Base-by-base conservation (phyloP, 2,888 invertebrate genomes). In the Lamproptera curius region DNA sequence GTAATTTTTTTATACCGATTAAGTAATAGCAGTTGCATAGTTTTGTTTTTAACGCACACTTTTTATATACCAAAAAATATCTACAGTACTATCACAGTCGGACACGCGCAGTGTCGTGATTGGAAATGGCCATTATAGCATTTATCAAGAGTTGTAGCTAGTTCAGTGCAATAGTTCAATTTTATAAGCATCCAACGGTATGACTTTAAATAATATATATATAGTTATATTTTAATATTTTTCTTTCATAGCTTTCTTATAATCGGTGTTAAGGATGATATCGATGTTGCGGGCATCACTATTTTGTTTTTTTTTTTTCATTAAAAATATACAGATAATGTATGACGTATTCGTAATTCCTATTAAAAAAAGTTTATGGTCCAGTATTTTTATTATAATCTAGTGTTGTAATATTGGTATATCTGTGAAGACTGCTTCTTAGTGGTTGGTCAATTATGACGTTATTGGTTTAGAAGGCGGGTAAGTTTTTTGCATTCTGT, bases 331-430 rank as follows among this genome's bases (percentile, higher is more conserved):
- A 51, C 50, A 50, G 49, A 46, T 52, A 31, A 16, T 44, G 50
- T 51, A 47, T 52, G 47, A 50, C 42, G 44, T 57, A 62, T 63
- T 57, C 63, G 69, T 78, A 76, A 77, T 83, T 83, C 81, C 81
- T 83, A 84, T 75, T 74, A 78, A 79, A 78, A 73, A 71, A 80
- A 76, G 71, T 76, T 74, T 78, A 81, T 77, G 82, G 83, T 85
- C 84, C 84, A 84, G 82, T 85, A 83, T 83, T 83, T 67, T 79
- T 79, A 78, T 78, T 72, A 62, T 66, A 68, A 59, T 61, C 69
- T 79, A 78, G 72, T 66, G 63, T 65, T 67, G 58, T 69, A 71
- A 73, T 63, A 62, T 54, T 54, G 62, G 68, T 73, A 69, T 73
- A 73, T 70, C 71, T 72, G 73, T 76, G 71, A 82, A 84, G 83